These are phyloP conservation scores for Orbicella faveolata DNA, from an alignment of 64 coral and sea anemone genomes.

Conservation along the genomic window DNA sequence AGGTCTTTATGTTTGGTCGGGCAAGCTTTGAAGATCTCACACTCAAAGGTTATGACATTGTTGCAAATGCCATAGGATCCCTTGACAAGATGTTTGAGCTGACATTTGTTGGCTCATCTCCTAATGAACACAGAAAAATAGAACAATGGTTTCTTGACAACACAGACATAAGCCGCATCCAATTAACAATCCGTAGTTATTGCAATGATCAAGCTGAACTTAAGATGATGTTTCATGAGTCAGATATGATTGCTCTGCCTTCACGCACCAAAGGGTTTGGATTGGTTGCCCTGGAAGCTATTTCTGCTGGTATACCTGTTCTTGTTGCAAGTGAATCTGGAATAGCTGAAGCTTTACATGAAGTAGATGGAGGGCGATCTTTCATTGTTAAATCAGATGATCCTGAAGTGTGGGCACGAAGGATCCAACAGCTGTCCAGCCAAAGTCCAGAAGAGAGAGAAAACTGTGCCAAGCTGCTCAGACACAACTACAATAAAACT, in stretches of 20 bases:
- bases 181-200: conserved; percentile 18
- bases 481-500: too few relatives aligned
- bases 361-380: background rate
- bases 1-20: background rate
- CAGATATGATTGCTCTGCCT: conserved; percentile 32
- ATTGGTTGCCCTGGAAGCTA: conserved; percentile 26
- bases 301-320: conserved; percentile 22
- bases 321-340: conserved; percentile 18
- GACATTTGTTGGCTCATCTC: conserved; percentile 12
- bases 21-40: too few relatives aligned
- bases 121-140: background rate
- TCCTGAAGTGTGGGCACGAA: too few relatives aligned
- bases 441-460: too few relatives aligned
- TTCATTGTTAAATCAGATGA: background rate
- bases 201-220: conserved; percentile 6
- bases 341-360: conserved; percentile 5
- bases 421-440: too few relatives aligned
- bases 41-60: too few relatives aligned
- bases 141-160: conserved; percentile 1
- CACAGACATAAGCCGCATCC: background rate
- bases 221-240: background rate
- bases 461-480: too few relatives aligned
- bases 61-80: conserved; percentile 15
- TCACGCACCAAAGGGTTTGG: conserved; percentile 44
- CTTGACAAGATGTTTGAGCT: background rate